Evolutionary conservation across 2,113 vertebrate species (phyloP), one percentile per base, ranked within the genome.

Genomic region (Puma concolor): DNA sequence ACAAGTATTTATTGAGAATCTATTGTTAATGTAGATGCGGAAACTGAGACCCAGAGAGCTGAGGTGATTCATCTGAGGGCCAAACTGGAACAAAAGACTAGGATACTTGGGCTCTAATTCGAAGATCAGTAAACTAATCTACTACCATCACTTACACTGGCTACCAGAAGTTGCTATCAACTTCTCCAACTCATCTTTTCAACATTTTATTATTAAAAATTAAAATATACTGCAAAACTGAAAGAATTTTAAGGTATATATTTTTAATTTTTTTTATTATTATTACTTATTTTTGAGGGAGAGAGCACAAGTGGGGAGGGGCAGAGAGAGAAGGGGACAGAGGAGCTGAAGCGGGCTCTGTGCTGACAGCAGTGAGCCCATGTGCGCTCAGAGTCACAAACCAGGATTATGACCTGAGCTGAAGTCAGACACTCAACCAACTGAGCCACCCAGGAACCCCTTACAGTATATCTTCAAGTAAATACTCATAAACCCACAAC

Each of bases 201-300:
- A 74, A 74, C 0, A 85, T 94, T 52, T 74, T 79, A 38, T 76
- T 31, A n/a, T 76, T 74, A 64, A 85, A 81, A 67, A 29, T 36
- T 17, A 33, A 8, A 66, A 67, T 19, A 25, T 14, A 63, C 52
- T 13, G 0, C 5, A 64, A 77, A 85, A 69, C 2, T 29, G 1
- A 71, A 94, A 44, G 4, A 66, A 87, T 52, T 88, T 90, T 6
- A 52, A 83, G 80, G n/a, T 85, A 80, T 33, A 72, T 52, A 60
- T 60, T 60, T 60, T 60, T 60, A 23, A 23, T 60, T 60, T 54
- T 17, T 54, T 17, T 44, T 44, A 41, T 15, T 15, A 57, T 60
- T 60, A 60, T 60, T 60, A 60, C 23, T 60, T 60, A 23, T 60
- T 23, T 21, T 60, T 60, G 50, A 50, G 50, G 3, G 57, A 60